Percentiles rank a stretch among this genome's conserved stretches.
These are phyloP conservation scores for Fragum fragum DNA, from an alignment of 2,888 invertebrate genomes.

Conservation along the genomic window DNA sequence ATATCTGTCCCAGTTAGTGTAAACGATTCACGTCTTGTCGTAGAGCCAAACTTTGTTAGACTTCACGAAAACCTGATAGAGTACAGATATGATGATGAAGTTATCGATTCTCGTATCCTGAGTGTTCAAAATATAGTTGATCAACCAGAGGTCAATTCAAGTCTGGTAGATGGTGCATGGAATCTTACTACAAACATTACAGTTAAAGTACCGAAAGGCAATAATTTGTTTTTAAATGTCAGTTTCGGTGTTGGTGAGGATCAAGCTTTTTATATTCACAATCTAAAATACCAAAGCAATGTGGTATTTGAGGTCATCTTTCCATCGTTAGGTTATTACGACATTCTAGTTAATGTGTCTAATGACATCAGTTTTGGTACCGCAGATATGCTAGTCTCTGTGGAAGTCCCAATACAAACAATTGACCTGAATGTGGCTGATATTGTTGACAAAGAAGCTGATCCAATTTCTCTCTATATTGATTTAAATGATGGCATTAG, in stretches of 20 bases:
- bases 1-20: slow-evolving; percentile 26
- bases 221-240: slow-evolving; percentile 76
- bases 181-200: slow-evolving; percentile 75
- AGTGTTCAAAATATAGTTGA: slow-evolving; percentile 66
- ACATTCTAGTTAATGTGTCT: slow-evolving; percentile 71
- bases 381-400: slow-evolving; percentile 74
- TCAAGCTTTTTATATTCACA: slow-evolving; percentile 73
- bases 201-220: slow-evolving; percentile 74
- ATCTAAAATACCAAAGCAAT: slow-evolving; percentile 49
- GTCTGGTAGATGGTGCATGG: slow-evolving; percentile 69
- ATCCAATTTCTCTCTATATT: slow-evolving; percentile 74
- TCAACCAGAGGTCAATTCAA: slow-evolving; percentile 66
- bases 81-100: slow-evolving; percentile 41
- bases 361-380: slow-evolving; percentile 79
- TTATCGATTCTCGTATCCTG: slow-evolving; percentile 67
- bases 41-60: slow-evolving; percentile 42
- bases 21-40: slow-evolving; percentile 15
- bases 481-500: slow-evolving; percentile 75
- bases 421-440: slow-evolving; percentile 69
- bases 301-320: slow-evolving; percentile 73
- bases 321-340: slow-evolving; percentile 77
- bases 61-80: slow-evolving; percentile 65
- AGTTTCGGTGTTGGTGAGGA: slow-evolving; percentile 80
- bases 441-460: slow-evolving; percentile 74
- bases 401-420: slow-evolving; percentile 81